Evolutionary conservation across 2,113 vertebrate species (phyloP), one percentile per base, ranked within the genome.

Genomic region (Melanocharis versteri): DNA sequence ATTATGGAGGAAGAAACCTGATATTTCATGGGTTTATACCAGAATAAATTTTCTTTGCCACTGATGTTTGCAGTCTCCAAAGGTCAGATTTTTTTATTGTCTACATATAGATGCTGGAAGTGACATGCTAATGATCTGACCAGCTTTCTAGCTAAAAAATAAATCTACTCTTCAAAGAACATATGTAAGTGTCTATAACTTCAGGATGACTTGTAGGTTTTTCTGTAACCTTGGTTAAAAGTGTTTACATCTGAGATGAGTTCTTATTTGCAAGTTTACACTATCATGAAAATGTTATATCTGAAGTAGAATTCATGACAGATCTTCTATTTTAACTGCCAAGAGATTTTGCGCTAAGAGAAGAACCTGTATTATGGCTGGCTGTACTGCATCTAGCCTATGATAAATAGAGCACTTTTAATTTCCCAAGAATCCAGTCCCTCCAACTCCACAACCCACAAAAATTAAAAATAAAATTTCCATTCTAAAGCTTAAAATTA

Each of bases 401-500:
- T 75, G 77, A 96, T 84, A 94, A 91, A 95, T 77, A 93, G 54
- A 60, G 47, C 42, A 48, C 61, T 97, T 96, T 83, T 89, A 93
- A 95, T 96, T 95, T 95, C 91, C 76, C 85, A 71, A 69, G 61
- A 69, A 91, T 82, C 53, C 48, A 82, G 44, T 89, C 47, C 35
- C 44, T 93, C 54, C 83, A 88, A 65, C 20, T 87, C 69, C 45
- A 95, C 68, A 91, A 50, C 50, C 18, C 62, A 94, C 69, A 93
- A 95, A 97, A 96, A 95, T 85, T 37, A 91, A 95, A 95, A 91
- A 91, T 71, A 93, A 97, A 91, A 91, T 82, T 80, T 94, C 90
- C 50, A 90, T 95, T 93, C 82, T 14, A 8, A 91, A 93, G 69
- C 56, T 88, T 89, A 85, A 95, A 90, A 87, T 90, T 94, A 96